Conservation (phyloP, 2,888 invertebrate genomes). For the Melanotus villosus region DNA sequence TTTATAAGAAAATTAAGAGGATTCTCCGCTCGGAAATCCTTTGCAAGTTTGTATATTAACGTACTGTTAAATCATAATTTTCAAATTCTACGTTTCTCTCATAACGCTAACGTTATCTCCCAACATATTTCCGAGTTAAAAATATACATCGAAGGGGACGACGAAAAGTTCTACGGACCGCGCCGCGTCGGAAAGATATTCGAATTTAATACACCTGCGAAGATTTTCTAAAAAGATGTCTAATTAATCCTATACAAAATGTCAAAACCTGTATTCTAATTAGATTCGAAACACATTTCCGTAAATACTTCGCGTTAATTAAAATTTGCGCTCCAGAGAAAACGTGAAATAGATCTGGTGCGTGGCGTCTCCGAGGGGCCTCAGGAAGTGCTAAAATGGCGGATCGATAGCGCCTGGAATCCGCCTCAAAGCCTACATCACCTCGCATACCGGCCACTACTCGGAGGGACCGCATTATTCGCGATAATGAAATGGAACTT, state of each 20-base stretch:
- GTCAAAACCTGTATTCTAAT: constrained; percentile 32
- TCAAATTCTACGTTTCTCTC: neutral
- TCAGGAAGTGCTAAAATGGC: constrained; percentile 43
- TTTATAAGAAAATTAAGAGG: constrained; percentile 24
- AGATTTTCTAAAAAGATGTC: constrained; percentile 13
- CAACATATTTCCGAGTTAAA: no score
- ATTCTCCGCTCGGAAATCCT: neutral
- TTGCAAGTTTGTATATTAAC: neutral
- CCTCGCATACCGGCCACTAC: constrained; percentile 49
- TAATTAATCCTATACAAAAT: constrained; percentile 27
- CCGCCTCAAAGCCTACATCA: constrained; percentile 41
- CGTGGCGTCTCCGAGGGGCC: constrained; percentile 48
- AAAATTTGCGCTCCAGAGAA: constrained; percentile 41
- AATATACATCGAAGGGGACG: neutral
- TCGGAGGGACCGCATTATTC: constrained; percentile 49
- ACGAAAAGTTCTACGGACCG: no score
- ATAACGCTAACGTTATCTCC: no score
- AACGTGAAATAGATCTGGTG: constrained; percentile 43
- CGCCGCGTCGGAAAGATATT: no score
- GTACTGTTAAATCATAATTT: constrained; percentile 13
- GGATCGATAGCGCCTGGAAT: constrained; percentile 45
- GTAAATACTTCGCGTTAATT: constrained; percentile 37
- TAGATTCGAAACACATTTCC: constrained; percentile 29
- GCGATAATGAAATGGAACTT: constrained; percentile 51
- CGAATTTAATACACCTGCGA: constrained; percentile 2